Evolutionary conservation across 2,888 invertebrate genomes (phyloP), one percentile per base, ranked within the genome.

Genomic region (Hydraecia micacea): DNA sequence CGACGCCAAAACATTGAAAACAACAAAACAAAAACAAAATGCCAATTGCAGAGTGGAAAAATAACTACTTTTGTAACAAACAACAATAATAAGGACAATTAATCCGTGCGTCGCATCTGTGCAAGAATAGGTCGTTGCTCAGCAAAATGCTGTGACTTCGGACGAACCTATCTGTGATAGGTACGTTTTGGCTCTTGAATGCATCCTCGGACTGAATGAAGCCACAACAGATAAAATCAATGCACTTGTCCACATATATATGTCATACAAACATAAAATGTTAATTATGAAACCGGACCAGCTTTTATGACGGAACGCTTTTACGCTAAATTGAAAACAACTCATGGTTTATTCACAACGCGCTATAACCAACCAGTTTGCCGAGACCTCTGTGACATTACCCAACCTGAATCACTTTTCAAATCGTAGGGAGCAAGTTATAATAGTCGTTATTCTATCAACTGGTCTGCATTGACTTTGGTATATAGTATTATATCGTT

Each of bases 311-410:
- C 95, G 86, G 89, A 93, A 96, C 93, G 95, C 96, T 96, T 96
- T 96, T 95, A 96, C 95, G 95, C 94, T 92, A 95, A 96, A 96
- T 96, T 96, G 96, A 96, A 96, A 96, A 96, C 96, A 96, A 93
- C 95, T 96, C 96, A 96, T 96, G 96, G 95, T 95, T 96, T 96
- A 96, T 96, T 96, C 96, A 96, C 93, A 91, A 91, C 95, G 91
- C 90, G 93, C 89, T 90, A 92, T 92, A 90, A 84, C 83, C 84
- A 85, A 83, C 95, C 95, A 95, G 90, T 90, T 86, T 92, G 92
- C 85, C 86, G 78, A 91, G 94, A 91, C 80, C 94, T 86, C 82
- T 91, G 91, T 90, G 92, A 93, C 91, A 93, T 91, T 88, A 87
- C 87, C 81, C 75, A 79, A 86, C 79, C 73, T 76, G 81, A 85